Base-by-base conservation (phyloP, 1,140 invertebrate genomes). In the Leucophenga varia region DNA sequence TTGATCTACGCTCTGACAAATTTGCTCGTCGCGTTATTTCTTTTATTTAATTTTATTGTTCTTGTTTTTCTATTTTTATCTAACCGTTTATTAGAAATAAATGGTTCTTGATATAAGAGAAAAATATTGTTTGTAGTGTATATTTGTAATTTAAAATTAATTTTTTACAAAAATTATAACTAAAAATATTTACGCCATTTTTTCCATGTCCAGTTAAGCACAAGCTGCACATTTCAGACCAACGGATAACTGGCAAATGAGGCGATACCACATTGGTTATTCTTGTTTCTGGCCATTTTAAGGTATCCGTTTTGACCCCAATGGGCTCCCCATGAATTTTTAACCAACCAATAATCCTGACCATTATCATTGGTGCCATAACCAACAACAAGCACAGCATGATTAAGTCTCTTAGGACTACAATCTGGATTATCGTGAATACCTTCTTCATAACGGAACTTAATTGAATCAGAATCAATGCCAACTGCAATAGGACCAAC, bases 331-430 rank as follows among this genome's bases (percentile, higher is more conserved):
- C 77, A 82, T 2, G 68, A 76, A 70, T 87, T 87, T 61, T 87
- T 87, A 4, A 88, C 76, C 13, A 86, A 57, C 84, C 84, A 86
- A 64, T 84, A 87, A 38, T 82, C 78, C 3, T 35, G 22, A 1
- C 77, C 80, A 10, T 57, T 52, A 14, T 77, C 65, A 13, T 54
- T 43, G 3, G 81, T 82, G 3, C 91, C 92, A 75, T 91, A 95
- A 31, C 93, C 91, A 30, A 93, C 88, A 2, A 72, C 35, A 2
- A 64, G 39, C 4, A 61, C 50, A 81, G 80, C n/a, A 91, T 75
- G n/a, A 92, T 48, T 37, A 1, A 40, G 3, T n/a, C n/a, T n/a
- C 7, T 73, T 63, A 1, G 78, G 55, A 21, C 77, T 14, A 9
- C 53, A 43, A 0, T 2, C 1, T 0, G 8, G 4, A 18, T 41